phyloP scores from a whole-genome alignment of 2,113 vertebrate genomes.

The Dicerorhinus sumatrensis region DNA sequence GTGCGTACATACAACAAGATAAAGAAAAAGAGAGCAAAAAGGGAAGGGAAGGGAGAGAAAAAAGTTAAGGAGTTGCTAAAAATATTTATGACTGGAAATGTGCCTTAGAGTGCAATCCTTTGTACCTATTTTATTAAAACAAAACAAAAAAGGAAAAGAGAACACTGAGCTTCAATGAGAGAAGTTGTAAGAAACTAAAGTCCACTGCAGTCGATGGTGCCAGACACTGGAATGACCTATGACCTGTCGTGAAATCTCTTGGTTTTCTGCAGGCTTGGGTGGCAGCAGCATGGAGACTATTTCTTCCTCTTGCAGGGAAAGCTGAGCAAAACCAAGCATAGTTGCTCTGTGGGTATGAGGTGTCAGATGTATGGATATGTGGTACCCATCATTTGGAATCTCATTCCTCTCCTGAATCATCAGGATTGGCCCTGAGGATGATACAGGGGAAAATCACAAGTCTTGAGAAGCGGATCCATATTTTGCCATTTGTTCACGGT shows the following conservation, averaged over 20 bases:
- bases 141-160: not conserved
- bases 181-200: not conserved
- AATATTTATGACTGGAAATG: not conserved
- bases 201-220: accelerated
- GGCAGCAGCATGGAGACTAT: accelerated
- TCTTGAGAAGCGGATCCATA: not conserved
- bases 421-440: not conserved
- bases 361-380: accelerated
- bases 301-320: not conserved
- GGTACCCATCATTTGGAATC: not conserved
- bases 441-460: not conserved
- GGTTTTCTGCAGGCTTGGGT: not conserved
- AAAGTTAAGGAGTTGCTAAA: not conserved
- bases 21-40: not conserved
- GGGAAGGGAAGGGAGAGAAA: not conserved
- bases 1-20: not conserved
- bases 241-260: not conserved
- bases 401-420: not conserved
- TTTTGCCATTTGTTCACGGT: not conserved
- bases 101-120: not conserved
- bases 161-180: not conserved
- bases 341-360: accelerated
- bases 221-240: not conserved
- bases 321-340: not conserved
- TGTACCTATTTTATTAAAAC: conserved; percentile 3